A percentile compares a stretch with the other conserved stretches of the same genome.
Evolutionary conservation across 2,113 vertebrate genomes (phyloP).

Genomic region (Thalassoma bifasciatum): DNA sequence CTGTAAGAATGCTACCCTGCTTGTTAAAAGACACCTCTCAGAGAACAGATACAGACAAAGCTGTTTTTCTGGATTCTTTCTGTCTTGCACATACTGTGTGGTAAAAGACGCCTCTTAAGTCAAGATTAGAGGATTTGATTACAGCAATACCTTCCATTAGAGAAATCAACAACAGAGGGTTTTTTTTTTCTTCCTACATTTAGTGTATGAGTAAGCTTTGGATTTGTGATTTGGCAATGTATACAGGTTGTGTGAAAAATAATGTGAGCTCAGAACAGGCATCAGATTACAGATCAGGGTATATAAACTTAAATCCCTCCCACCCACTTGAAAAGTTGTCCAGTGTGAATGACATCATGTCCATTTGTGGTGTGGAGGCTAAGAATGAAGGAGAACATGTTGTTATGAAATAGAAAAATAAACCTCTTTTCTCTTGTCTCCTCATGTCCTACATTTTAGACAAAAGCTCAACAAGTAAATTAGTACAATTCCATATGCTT

Average conservation of each 20-base stretch:
- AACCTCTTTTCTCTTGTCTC: background rate
- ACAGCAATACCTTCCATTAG: background rate
- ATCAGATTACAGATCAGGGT: background rate
- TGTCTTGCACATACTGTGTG: background rate
- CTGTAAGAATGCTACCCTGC: slow-evolving; percentile 61
- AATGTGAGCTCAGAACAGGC: rapidly evolving
- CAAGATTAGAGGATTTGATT: background rate
- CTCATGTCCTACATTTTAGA: background rate
- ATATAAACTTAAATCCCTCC: background rate
- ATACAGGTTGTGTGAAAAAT: background rate
- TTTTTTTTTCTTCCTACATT: background rate
- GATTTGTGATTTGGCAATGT: background rate
- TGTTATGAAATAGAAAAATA: background rate
- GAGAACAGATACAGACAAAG: slow-evolving; percentile 25
- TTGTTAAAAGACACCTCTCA: slow-evolving; percentile 41
- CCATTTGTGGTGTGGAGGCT: background rate
- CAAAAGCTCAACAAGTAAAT: background rate
- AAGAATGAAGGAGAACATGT: slow-evolving; percentile 3
- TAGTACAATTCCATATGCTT: background rate
- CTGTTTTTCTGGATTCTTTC: slow-evolving; percentile 58
- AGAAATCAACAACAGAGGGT: background rate
- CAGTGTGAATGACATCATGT: background rate
- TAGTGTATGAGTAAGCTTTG: background rate
- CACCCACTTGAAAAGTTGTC: background rate
- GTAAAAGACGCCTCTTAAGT: background rate